phyloP scores from a whole-genome alignment of 2,113 vertebrate species.

The Carassius auratus region DNA sequence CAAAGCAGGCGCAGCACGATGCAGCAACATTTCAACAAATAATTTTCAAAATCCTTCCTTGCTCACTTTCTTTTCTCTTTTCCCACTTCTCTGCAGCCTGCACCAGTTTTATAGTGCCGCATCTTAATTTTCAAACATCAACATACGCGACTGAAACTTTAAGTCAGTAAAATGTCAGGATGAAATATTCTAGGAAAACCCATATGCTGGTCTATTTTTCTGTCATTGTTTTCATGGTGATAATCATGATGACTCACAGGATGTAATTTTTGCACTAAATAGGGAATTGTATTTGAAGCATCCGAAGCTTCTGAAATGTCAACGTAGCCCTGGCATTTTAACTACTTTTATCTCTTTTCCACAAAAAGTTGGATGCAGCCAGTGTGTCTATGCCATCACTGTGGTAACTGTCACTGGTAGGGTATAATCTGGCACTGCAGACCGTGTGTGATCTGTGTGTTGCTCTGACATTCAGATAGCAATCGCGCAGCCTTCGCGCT shows the following conservation, averaged over 20 bases:
- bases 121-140: too few relatives aligned
- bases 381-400: conserved; percentile 49
- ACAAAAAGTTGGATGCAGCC: conserved; percentile 65
- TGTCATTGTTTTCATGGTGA: conserved; percentile 61
- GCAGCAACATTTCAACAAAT: too few relatives aligned
- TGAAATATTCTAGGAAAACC: not conserved
- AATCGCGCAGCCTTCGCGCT: conserved; percentile 53
- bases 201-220: conserved; percentile 27
- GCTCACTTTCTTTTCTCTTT: too few relatives aligned
- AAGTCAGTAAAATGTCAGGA: conserved; percentile 19
- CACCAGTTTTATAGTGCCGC: too few relatives aligned
- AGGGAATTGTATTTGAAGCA: conserved; percentile 68
- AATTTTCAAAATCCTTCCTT: too few relatives aligned
- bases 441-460: conserved; percentile 61
- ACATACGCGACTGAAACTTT: too few relatives aligned
- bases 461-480: conserved; percentile 68
- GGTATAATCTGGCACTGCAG: conserved; percentile 61
- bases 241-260: conserved; percentile 66
- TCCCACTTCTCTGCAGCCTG: too few relatives aligned
- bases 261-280: conserved; percentile 65
- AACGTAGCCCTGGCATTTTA: conserved; percentile 76
- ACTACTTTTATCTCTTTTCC: conserved; percentile 73
- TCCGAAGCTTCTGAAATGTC: conserved; percentile 71
- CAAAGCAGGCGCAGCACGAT: too few relatives aligned
- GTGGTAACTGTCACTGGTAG: conserved; percentile 58